Evolutionary conservation across 1,140 invertebrate genomes (phyloP), one percentile per base, ranked within the genome.

Genomic region (Euwallacea similis): DNA sequence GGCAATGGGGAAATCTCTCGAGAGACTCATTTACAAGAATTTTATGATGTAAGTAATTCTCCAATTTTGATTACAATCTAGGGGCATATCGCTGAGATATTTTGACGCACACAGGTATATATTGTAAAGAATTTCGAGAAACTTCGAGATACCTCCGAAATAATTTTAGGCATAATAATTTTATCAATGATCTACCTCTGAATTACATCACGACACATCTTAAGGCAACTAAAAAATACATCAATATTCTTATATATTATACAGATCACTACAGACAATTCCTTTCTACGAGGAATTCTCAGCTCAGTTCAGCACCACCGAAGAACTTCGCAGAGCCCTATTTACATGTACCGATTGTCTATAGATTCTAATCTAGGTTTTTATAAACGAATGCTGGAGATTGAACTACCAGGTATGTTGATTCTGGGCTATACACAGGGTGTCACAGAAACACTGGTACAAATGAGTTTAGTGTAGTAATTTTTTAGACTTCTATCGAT

Each of bases 261-360:
- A 8, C 33, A 77, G 74, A 56, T 74, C 66, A 81, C 43, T 79
- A 80, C 72, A 79, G 80, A 65, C 80, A 80, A 80, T 41, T 78
- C 81, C 9, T 83, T 69, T 54, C 77, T 84, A 60, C 83, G 84
- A 71, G 77, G 80, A 15, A 81, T 84, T 7, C 82, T 85, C 74
- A 80, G 81, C 33, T 79, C 82, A 7, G 80, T 84, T 0, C 75
- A 79, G 72, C 74, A 77, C 47, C 84, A 84, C 68, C 75, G 76
- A 7, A 82, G 83, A 42, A 75, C 76, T 41, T 81, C 81, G 10
- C 81, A 72, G n/a, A 70, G 76, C 55, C 81, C 83, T 0, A 78
- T 86, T 42, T 86, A 83, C 74, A 84, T 85, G 47, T 87, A 86
- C 68, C 80, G 82, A 72, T 84, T 86, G 74, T 83, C 84, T 55